Evolutionary conservation across 1,140 invertebrate species (phyloP).

Genomic region (Ladona fulva): DNA sequence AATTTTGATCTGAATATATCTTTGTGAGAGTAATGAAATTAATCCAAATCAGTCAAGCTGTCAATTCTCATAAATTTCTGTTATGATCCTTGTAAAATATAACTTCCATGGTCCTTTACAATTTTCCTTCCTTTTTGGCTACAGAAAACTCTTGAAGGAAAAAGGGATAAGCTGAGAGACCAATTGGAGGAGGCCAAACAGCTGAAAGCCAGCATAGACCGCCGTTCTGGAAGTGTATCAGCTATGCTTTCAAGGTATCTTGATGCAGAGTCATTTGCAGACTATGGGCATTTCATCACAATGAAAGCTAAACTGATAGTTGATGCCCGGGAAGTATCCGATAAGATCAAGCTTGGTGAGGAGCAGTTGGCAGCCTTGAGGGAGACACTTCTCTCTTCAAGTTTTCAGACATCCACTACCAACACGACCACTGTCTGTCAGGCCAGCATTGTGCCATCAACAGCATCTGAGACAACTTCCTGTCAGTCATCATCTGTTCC

Average conservation of each 20-base stretch:
- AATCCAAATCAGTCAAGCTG: too few relatives aligned
- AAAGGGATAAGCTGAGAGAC: slow-evolving; percentile 65
- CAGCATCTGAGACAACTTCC: background rate
- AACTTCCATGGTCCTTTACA: too few relatives aligned
- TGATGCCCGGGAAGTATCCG: slow-evolving; percentile 73
- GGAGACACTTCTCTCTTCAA: slow-evolving; percentile 44
- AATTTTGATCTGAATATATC: too few relatives aligned
- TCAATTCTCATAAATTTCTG: too few relatives aligned
- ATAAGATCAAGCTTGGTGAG: slow-evolving; percentile 78
- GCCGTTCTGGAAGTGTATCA: slow-evolving; percentile 64
- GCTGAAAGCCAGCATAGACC: slow-evolving; percentile 75
- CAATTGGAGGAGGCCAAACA: slow-evolving; percentile 79
- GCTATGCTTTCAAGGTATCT: slow-evolving; percentile 66
- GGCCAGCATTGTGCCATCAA: background rate
- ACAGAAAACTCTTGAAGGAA: slow-evolving; percentile 66
- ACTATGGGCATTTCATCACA: slow-evolving; percentile 81
- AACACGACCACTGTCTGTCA: background rate
- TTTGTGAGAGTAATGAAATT: too few relatives aligned
- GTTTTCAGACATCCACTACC: background rate
- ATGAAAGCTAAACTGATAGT: slow-evolving; percentile 88
- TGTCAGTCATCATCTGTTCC: background rate
- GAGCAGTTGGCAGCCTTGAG: slow-evolving; percentile 69
- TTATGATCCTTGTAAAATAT: too few relatives aligned
- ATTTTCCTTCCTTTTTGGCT: background rate
- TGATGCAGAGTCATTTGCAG: slow-evolving; percentile 62